These are phyloP conservation scores for Drosophila cognata DNA, from an alignment of 2,888 invertebrate species.

Conservation along the genomic window DNA sequence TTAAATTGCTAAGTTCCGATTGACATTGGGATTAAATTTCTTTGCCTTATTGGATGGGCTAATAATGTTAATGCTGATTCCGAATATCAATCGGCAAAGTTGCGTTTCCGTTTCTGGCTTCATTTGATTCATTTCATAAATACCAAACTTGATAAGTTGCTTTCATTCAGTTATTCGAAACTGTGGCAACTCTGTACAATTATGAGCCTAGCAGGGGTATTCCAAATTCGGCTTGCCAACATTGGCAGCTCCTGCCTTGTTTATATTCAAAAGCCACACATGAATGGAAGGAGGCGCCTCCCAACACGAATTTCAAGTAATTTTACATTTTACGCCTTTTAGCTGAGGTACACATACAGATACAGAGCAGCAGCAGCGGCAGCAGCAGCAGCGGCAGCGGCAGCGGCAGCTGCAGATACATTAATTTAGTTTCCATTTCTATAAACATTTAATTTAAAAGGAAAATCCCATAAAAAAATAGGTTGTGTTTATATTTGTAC, in stretches of 20 bases:
- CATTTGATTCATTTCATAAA: no score
- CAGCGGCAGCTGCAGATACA: constrained; percentile 31
- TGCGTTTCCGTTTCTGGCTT: fast-evolving
- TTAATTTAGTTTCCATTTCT: constrained; percentile 54
- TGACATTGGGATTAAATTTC: no score
- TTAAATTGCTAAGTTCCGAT: background rate
- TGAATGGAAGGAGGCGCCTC: constrained; percentile 13
- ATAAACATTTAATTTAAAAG: constrained; percentile 69
- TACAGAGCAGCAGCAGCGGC: constrained; percentile 3
- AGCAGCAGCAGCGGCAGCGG: constrained; percentile 1
- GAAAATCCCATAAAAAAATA: constrained; percentile 53
- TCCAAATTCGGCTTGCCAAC: background rate
- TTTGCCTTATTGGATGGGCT: no score
- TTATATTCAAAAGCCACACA: constrained; percentile 49
- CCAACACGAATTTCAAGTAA: constrained; percentile 41
- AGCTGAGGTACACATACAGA: constrained; percentile 35
- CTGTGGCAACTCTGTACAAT: background rate
- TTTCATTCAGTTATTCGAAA: background rate
- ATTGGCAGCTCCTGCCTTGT: background rate
- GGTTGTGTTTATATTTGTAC: constrained; percentile 61
- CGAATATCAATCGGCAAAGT: no score
- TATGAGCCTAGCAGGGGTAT: constrained; percentile 11
- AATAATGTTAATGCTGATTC: no score
- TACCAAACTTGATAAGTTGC: background rate
- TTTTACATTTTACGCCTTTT: constrained; percentile 59